Evolutionary conservation across 2,797 vertebrate species (phyloP), one percentile per base, ranked within the genome.

Genomic region (Pteronotus mesoamericanus): DNA sequence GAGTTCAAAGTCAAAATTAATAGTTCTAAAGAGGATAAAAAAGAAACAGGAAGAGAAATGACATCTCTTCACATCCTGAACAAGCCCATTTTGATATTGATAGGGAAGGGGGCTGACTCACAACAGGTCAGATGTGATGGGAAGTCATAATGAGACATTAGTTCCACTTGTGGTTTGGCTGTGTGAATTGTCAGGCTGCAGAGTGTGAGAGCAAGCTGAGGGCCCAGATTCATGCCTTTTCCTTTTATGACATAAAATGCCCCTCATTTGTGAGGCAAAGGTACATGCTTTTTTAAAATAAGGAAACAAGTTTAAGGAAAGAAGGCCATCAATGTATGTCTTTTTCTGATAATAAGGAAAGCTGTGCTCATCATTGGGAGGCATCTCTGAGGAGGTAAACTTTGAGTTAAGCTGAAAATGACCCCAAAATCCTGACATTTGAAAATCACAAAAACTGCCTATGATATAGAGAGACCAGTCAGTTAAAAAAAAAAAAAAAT

Each of bases 161-260:
- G 86, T 96, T 96, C 96, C 96, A 97, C 68, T 95, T 96, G 97
- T 97, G 97, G 97, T 97, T 95, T 97, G 71, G 66, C 93, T 92
- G 53, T 91, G 88, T 78, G 94, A 97, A 84, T 79, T 75, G 89
- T 46, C 93, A 69, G 71, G 79, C 75, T 68, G 34, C 75, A 61
- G 82, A 71, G 87, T 96, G 93, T 94, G 86, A 97, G 89, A 87
- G 74, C n/a, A 61, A 89, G 80, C 59, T 1, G 15, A 44, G 11
- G 94, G 66, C 92, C 80, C 80, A 26, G 46, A 64, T 71, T 93
- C 92, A 88, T 10, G 1, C 59, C 90, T 48, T 96, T 92, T 84
- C 44, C 82, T 95, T 92, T 80, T 42, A 55, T 75, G 83, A 94
- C 44, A 86, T 66, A 91, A 97, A 80, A 37, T 26, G 15, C 11